Percentiles rank a stretch among this genome's conserved stretches.
Conservation (phyloP, 2,888 invertebrate genomes). For the Onchidella celtica region DNA sequence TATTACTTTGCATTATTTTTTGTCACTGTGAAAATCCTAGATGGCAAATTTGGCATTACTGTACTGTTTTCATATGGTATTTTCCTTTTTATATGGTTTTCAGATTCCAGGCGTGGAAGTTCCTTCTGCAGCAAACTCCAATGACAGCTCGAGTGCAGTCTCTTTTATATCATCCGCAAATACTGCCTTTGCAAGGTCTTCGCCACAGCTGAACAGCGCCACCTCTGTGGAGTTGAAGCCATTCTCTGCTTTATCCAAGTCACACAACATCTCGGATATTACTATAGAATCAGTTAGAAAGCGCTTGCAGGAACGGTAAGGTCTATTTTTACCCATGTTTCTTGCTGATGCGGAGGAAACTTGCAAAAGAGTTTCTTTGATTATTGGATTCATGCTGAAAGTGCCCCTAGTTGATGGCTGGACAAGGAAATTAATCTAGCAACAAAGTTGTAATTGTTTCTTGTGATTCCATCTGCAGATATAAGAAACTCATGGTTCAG, state of each 20-base stretch:
- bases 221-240: slow-evolving; percentile 50
- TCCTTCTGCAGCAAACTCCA: slow-evolving; percentile 5
- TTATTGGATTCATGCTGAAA: too few species aligned
- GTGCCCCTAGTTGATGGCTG: too few species aligned
- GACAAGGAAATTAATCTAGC: too few species aligned
- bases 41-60: too few species aligned
- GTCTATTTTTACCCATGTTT: slow-evolving; percentile 4
- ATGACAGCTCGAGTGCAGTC: slow-evolving; percentile 21
- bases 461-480: too few species aligned
- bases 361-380: too few species aligned
- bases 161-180: slow-evolving; percentile 25
- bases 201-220: background rate
- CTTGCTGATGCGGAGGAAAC: too few species aligned
- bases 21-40: too few species aligned
- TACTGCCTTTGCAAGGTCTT: background rate
- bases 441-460: too few species aligned
- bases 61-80: too few species aligned
- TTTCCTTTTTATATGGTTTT: background rate
- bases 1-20: too few species aligned
- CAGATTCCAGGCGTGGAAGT: slow-evolving; percentile 43
- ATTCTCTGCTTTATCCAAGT: slow-evolving; percentile 55
- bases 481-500: too few species aligned
- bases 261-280: slow-evolving; percentile 60
- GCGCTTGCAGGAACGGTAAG: slow-evolving; percentile 79
- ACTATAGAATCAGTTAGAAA: slow-evolving; percentile 76